Conservation (phyloP, 2,797 vertebrate species). For the Pseudotriccus pelzelni region DNA sequence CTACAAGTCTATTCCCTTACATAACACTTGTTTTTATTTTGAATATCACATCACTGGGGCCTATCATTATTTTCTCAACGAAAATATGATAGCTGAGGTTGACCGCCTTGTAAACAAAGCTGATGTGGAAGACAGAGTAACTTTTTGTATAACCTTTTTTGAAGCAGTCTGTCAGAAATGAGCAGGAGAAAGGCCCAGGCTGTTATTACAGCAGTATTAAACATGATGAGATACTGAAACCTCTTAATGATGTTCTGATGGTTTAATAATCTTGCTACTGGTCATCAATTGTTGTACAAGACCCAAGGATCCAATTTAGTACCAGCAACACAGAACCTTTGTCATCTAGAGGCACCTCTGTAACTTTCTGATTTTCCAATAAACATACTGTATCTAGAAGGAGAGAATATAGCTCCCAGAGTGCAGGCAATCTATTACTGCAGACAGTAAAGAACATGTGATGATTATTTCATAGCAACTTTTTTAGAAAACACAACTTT, state of each 20-base stretch:
- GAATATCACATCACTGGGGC: fast-evolving
- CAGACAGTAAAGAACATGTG: neutral
- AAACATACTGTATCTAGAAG: neutral
- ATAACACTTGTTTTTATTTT: neutral
- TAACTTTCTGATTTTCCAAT: neutral
- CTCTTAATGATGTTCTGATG: neutral
- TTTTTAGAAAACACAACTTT: neutral
- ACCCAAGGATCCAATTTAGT: neutral
- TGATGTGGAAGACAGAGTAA: neutral
- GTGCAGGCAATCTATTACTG: neutral
- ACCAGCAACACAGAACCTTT: neutral
- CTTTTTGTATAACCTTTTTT: neutral
- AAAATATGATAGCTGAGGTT: neutral
- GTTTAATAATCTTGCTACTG: neutral
- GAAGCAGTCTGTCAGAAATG: neutral
- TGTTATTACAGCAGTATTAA: neutral
- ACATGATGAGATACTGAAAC: neutral
- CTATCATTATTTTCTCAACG: neutral
- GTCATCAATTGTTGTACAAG: neutral
- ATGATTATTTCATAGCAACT: neutral
- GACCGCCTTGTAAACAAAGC: neutral
- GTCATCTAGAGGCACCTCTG: neutral
- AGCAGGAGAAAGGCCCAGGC: neutral
- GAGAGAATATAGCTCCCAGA: neutral
- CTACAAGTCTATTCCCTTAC: neutral